These are phyloP conservation scores for Spialia ferax DNA, from an alignment of 2,888 invertebrate species.

Conservation along the genomic window DNA sequence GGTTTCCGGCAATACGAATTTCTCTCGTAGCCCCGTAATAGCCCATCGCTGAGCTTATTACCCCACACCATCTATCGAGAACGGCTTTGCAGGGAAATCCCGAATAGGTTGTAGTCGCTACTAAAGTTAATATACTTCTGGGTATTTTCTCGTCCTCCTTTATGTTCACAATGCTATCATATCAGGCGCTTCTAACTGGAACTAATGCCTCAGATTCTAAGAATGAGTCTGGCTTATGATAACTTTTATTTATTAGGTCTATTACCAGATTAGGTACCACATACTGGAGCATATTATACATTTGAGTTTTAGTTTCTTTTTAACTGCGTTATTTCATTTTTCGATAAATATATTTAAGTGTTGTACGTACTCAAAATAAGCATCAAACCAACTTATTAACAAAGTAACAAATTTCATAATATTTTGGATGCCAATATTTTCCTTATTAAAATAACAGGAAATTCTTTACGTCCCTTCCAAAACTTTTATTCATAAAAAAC, in stretches of 20 bases:
- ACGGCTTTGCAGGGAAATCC: conserved; percentile 83
- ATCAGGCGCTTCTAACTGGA: conserved; percentile 42
- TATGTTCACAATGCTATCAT: conserved; percentile 58
- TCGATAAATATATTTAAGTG: not conserved
- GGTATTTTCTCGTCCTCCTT: conserved; percentile 63
- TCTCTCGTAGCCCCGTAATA: conserved; percentile 77
- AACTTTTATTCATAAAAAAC: conserved; percentile 51
- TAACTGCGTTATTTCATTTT: not conserved
- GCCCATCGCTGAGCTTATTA: conserved; percentile 84
- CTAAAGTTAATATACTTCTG: conserved; percentile 71
- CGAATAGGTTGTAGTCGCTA: conserved; percentile 78
- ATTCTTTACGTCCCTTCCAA: conserved; percentile 54
- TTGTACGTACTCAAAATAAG: not conserved
- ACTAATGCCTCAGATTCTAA: conserved; percentile 22
- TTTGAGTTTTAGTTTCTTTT: too few relatives aligned
- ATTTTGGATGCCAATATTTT: conserved; percentile 17
- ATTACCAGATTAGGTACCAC: too few relatives aligned
- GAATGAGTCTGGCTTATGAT: conserved; percentile 14
- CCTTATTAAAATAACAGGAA: conserved; percentile 50
- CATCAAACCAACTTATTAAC: conserved; percentile 1
- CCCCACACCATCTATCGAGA: conserved; percentile 83
- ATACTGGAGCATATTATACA: too few relatives aligned
- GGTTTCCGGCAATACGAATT: conserved; percentile 73
- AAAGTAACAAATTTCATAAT: not conserved
- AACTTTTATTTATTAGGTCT: conserved; percentile 15